Evolutionary conservation across 2,888 invertebrate species (phyloP).

Genomic region (Idaea dimidiata): DNA sequence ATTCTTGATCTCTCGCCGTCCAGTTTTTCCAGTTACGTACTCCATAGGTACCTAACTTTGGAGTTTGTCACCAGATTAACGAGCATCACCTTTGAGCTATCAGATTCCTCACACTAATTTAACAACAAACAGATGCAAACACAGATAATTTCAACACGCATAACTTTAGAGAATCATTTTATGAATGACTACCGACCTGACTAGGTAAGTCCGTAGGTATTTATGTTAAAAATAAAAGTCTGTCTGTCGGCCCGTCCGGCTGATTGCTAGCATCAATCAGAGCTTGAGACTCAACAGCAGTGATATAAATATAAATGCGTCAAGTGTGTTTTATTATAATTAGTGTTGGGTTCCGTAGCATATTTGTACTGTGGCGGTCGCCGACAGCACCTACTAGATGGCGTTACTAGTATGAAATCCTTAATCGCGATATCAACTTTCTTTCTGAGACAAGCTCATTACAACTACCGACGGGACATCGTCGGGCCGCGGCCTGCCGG

Average conservation of each 20-base stretch:
- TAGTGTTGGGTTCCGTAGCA: constrained; percentile 10
- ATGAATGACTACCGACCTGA: not conserved
- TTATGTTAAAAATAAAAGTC: not conserved
- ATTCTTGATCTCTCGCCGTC: too few relatives aligned
- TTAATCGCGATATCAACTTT: too few relatives aligned
- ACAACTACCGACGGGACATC: too few relatives aligned
- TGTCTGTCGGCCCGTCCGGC: constrained; percentile 3
- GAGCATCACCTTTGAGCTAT: too few relatives aligned
- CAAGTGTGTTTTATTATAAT: constrained; percentile 11
- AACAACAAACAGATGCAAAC: not conserved
- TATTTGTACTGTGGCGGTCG: not conserved
- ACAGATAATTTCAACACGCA: not conserved
- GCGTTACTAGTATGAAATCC: too few relatives aligned
- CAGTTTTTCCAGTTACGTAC: too few relatives aligned
- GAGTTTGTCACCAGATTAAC: too few relatives aligned
- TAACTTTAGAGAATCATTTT: not conserved
- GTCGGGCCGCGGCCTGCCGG: too few relatives aligned
- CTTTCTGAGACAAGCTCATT: too few relatives aligned
- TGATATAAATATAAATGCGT: constrained; percentile 23
- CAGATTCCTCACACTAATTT: too few relatives aligned
- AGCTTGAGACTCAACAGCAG: constrained; percentile 30
- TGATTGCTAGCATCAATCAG: constrained; percentile 31
- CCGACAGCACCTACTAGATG: too few relatives aligned
- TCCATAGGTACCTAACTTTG: too few relatives aligned
- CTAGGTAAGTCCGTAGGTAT: not conserved